Conservation (phyloP, 2,113 vertebrate species). For the Alexandromys fortis region DNA sequence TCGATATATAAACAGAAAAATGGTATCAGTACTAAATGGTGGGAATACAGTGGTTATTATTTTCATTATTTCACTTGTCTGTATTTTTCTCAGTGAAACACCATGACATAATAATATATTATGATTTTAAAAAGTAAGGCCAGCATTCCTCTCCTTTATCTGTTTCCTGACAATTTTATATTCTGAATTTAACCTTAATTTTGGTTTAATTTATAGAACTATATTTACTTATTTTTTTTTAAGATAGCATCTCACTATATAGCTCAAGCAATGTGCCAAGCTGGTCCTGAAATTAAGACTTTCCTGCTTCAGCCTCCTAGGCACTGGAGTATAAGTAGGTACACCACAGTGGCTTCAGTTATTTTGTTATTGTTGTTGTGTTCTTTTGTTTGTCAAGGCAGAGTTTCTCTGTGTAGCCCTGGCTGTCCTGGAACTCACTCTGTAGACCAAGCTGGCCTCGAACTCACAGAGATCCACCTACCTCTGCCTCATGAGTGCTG, state of each 20-base stretch:
- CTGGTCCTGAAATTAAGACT: not conserved
- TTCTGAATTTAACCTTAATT: slow-evolving; percentile 54
- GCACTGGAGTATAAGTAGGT: not conserved
- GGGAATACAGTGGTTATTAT: not conserved
- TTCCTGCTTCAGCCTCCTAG: not conserved
- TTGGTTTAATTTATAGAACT: not conserved
- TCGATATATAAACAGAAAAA: slow-evolving; percentile 17
- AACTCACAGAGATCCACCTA: not conserved
- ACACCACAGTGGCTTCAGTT: not conserved
- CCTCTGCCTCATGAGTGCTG: not conserved
- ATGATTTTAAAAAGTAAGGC: not conserved
- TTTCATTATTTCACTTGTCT: slow-evolving; percentile 52
- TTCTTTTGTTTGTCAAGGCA: not conserved
- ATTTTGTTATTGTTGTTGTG: not conserved
- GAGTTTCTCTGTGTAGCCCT: not conserved
- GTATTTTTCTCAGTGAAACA: slow-evolving; percentile 23
- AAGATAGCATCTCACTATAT: not conserved
- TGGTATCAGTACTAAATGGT: not conserved
- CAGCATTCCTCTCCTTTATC: not conserved
- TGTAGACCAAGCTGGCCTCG: not conserved
- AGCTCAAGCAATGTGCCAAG: not conserved
- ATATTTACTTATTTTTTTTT: not conserved
- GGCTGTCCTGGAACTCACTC: not conserved
- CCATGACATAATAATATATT: not conserved
- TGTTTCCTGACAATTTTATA: slow-evolving; percentile 40